A percentile compares a stretch with the other conserved stretches of the same genome.
Evolutionary conservation across 2,113 vertebrate genomes (phyloP).

Genomic region (Erythrocebus patas): DNA sequence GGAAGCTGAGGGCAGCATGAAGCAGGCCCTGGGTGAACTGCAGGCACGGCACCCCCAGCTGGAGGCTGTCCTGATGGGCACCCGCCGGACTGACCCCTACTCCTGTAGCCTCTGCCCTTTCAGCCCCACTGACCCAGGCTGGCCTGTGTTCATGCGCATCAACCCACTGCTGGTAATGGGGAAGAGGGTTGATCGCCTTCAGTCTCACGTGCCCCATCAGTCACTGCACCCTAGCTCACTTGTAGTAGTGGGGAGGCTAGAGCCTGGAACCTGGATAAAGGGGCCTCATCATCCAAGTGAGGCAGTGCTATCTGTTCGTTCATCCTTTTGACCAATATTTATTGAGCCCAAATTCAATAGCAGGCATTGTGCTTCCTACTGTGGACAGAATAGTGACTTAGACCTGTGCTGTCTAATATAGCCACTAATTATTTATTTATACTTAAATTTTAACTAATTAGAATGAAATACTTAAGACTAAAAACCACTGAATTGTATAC

Average conservation of each 20-base stretch:
- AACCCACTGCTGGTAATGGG: conserved; percentile 91
- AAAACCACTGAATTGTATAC: not conserved
- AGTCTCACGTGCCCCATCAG: not conserved
- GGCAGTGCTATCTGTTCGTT: not conserved
- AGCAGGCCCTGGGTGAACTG: conserved; percentile 87
- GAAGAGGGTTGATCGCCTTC: accelerated
- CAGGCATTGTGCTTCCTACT: not conserved
- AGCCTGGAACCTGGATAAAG: not conserved
- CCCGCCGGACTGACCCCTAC: conserved; percentile 93
- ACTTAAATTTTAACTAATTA: not conserved
- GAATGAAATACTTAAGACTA: not conserved
- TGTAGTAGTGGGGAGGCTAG: not conserved
- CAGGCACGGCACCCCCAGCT: conserved; percentile 87
- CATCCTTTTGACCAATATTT: not conserved
- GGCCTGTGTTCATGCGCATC: conserved; percentile 94
- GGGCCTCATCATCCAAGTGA: not conserved
- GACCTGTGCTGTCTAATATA: not conserved
- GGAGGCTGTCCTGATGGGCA: conserved; percentile 94
- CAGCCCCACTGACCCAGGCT: conserved; percentile 91
- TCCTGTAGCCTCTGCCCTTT: conserved; percentile 87
- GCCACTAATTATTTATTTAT: not conserved
- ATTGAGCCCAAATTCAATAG: not conserved
- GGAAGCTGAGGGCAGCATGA: conserved; percentile 91
- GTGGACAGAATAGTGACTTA: not conserved
- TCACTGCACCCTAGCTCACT: not conserved